Evolutionary conservation across 2,888 invertebrate species (phyloP).

Genomic region (Platycnemis pennipes): DNA sequence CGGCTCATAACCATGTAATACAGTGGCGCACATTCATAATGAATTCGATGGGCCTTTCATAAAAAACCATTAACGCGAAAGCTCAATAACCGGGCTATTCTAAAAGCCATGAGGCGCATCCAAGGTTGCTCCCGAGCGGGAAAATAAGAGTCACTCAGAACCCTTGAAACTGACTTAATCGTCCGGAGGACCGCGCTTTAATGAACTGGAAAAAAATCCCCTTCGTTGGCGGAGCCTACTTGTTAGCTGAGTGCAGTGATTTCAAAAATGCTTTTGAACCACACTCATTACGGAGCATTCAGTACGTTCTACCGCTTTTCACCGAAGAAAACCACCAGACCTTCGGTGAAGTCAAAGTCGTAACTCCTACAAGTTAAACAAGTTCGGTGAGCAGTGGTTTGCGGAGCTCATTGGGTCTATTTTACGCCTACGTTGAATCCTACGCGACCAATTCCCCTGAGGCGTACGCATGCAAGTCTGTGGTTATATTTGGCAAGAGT

Average conservation of each 20-base stretch:
- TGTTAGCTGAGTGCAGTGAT: neutral
- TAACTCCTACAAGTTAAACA: neutral
- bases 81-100: too few relatives aligned
- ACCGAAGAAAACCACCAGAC: neutral
- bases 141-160: neutral
- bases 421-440: neutral
- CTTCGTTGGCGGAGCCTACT: neutral
- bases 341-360: neutral
- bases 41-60: too few relatives aligned
- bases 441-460: neutral
- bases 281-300: slow-evolving; percentile 1
- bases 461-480: neutral
- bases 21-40: too few relatives aligned
- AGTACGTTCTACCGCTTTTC: neutral
- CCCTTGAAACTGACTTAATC: neutral
- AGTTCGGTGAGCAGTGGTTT: slow-evolving; percentile 1
- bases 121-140: neutral
- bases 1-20: too few relatives aligned
- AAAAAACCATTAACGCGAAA: too few relatives aligned
- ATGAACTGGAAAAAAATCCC: neutral
- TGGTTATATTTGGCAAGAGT: neutral
- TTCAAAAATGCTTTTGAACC: neutral
- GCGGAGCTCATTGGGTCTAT: neutral
- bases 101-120: too few relatives aligned
- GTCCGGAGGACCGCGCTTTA: neutral